Conservation (phyloP, 2,888 invertebrate species). For the Trissonchulus sp. region DNA sequence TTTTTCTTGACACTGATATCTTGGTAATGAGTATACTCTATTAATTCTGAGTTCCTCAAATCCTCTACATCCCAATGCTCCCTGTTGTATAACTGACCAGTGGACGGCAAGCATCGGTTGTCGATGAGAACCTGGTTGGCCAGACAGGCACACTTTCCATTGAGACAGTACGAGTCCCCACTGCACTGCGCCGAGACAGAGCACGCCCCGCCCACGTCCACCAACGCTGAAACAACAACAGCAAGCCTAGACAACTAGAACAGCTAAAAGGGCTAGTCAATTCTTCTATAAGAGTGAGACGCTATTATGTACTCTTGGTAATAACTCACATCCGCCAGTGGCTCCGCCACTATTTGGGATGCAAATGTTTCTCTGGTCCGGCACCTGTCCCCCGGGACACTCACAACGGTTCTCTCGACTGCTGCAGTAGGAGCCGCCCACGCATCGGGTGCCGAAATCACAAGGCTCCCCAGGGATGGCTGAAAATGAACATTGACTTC, state of each 20-base stretch:
- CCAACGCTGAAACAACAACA: neutral
- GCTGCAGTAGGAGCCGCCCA: conserved; percentile 38
- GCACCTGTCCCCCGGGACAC: neutral
- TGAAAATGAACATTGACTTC: neutral
- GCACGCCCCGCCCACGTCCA: conserved; percentile 8
- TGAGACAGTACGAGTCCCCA: conserved; percentile 29
- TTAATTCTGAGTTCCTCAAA: no score
- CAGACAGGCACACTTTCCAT: conserved; percentile 37
- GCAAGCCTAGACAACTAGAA: conserved; percentile 30
- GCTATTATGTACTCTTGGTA: no score
- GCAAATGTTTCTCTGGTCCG: neutral
- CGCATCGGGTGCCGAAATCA: conserved; percentile 39
- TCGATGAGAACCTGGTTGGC: neutral
- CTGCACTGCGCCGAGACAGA: conserved; percentile 16
- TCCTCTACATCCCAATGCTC: no score
- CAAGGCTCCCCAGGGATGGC: conserved; percentile 30
- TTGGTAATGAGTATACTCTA: no score
- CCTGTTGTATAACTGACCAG: neutral
- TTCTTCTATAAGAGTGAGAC: no score
- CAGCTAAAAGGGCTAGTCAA: conserved; percentile 40
- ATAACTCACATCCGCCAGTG: conserved; percentile 32
- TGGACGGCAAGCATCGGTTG: neutral
- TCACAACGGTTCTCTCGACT: conserved; percentile 25
- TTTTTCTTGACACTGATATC: no score
- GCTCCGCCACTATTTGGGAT: conserved; percentile 30